Evolutionary conservation across 2,888 invertebrate species (phyloP), one percentile per base, ranked within the genome.

Genomic region (Callyntrura guangdongensis): DNA sequence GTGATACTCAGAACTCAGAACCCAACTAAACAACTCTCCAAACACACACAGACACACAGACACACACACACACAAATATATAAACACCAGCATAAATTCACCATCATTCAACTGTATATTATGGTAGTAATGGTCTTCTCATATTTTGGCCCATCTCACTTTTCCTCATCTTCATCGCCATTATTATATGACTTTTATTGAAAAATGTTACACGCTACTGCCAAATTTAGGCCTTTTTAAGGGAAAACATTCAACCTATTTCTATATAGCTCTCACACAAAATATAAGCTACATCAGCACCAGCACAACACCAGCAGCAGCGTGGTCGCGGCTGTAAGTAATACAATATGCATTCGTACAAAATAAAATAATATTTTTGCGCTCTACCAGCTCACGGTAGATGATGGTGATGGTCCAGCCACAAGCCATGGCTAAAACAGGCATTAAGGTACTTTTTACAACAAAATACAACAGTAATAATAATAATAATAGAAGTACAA

Each of bases 101-200:
- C 3, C n/a, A 12, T 3, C 53, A 14, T 49, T 49, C 5, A 49
- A 49, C 49, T 53, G n/a, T 53, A 2, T n/a, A 53, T 53, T 53
- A 2, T 36, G 6, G 36, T 36, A 2, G 36, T n/a, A 5, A 53
- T n/a, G 8, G n/a, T 36, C 36, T 20, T 74, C 72, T 53, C 53
- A 20, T 74, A 11, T 74, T 74, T 77, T 77, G 77, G 77, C 77
- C 22, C 25, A 53, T 14, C 53, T 77, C 49, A 53, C 77, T 77
- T 77, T 77, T 53, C 12, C 49, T 53, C 49, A 53, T 49, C 74
- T 74, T 74, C 74, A 49, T 49, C 25, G 25, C 22, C 53, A 14
- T 74, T 69, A 69, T 69, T 36, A 45, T 47, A 49, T 22, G 47
- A 47, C 20, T 47, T 53, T 53, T 77, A 53, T 77, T 53, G 49